Base-by-base conservation (phyloP, 2,888 invertebrate genomes). In the Fragum sueziense region DNA sequence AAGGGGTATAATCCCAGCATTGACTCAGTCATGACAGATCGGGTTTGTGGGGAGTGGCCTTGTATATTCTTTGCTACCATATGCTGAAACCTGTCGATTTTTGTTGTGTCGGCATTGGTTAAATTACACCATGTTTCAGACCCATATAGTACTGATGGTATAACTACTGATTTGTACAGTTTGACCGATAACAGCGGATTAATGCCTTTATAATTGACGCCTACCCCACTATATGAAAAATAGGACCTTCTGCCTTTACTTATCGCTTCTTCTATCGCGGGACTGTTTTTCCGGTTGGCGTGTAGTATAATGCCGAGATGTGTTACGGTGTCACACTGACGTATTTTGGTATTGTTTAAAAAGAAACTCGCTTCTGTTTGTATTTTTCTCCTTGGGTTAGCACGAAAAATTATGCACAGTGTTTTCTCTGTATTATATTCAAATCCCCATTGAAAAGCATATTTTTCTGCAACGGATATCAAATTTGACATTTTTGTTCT, bases 371-470 rank as follows among this genome's bases (percentile, higher is more conserved):
- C 11, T 7, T 14, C 22, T 14, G 52, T n/a, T 22, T 17, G 14
- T 22, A 14, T 6, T 14, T 6, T 7, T 52, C 22, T n/a, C 22
- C 22, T 52, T 14, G n/a, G 52, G 52, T n/a, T 9, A 22, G 52
- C n/a, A 22, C 52, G 52, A 52, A 52, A 52, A 6, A 22, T n/a
- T 52, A 52, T 22, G 52, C n/a, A 9, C 9, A 52, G n/a, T n/a
- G 52, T 52, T 52, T 52, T 52, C 9, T 52, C n/a, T 9, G 52
- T 52, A 52, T 52, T 52, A 22, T 52, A 52, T n/a, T 52, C 52
- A n/a, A 52, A 52, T 52, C 52, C 52, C n/a, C n/a, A n/a, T 52
- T 17, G 14, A 14, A 7, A 22, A 6, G 52, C 52, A n/a, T 52
- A 52, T 9, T 9, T 52, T 52, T 52, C 11, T 7, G 52, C 52